A percentile compares a stretch with the other conserved stretches of the same genome.
phyloP scores from a whole-genome alignment of 1,140 invertebrate species.

The Cydia pomonella region DNA sequence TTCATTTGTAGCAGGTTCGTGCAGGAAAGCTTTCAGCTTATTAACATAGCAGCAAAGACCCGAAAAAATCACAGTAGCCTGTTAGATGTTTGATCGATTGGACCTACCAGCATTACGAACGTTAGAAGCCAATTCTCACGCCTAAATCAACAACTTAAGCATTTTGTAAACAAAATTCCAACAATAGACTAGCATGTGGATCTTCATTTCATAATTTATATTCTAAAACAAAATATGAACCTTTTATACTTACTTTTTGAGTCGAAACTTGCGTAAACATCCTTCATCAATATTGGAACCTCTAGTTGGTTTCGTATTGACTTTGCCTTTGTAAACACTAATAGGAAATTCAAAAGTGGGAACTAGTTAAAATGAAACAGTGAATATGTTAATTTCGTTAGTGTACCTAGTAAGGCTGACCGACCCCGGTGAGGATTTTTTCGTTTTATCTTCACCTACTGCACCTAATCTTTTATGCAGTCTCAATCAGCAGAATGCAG shows the following conservation, averaged over 20 bases:
- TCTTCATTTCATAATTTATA: constrained; percentile 39
- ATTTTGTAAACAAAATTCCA: constrained; percentile 51
- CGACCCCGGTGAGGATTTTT: neutral
- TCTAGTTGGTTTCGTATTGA: constrained; percentile 51
- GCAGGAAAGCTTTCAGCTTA: constrained; percentile 41
- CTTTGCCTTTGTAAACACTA: constrained; percentile 67
- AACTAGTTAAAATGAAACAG: constrained; percentile 73
- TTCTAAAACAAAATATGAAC: constrained; percentile 9
- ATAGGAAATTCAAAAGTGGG: constrained; percentile 64
- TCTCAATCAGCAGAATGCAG: constrained; percentile 37
- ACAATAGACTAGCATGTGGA: constrained; percentile 39
- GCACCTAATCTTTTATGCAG: constrained; percentile 25
- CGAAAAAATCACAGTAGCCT: constrained; percentile 55
- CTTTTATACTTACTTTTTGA: constrained; percentile 9
- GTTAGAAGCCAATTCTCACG: constrained; percentile 51
- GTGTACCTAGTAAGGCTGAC: constrained; percentile 32
- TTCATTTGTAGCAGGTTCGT: constrained; percentile 14
- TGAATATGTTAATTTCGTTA: constrained; percentile 71
- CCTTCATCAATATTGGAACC: constrained; percentile 33
- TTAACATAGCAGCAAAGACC: constrained; percentile 49
- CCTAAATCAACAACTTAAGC: constrained; percentile 63
- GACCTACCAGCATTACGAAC: constrained; percentile 70
- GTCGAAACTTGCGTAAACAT: constrained; percentile 18
- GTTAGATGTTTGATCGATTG: constrained; percentile 58
- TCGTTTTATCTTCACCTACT: constrained; percentile 15